Evolutionary conservation across 2,888 invertebrate genomes (phyloP).

Genomic region (Hypomecis punctinalis): DNA sequence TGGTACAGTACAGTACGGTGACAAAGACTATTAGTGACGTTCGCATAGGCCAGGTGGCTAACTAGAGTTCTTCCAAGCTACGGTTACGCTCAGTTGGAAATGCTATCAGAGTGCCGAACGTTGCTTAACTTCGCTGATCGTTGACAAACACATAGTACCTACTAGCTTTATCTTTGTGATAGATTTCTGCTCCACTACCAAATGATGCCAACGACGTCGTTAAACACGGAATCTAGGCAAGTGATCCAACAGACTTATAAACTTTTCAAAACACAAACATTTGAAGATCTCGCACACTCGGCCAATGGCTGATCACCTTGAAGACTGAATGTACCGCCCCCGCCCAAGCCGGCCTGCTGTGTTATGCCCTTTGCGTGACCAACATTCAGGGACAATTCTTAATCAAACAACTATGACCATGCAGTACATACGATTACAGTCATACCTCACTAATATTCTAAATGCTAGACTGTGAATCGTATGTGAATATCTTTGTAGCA

Average conservation of each 20-base stretch:
- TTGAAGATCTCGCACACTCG: background rate
- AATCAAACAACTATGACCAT: background rate
- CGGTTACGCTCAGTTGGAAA: too few species aligned
- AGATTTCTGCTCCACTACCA: slow-evolving; percentile 1
- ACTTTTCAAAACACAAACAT: background rate
- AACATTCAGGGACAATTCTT: slow-evolving; percentile 12
- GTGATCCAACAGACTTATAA: background rate
- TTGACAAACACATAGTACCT: too few species aligned
- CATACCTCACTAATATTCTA: background rate
- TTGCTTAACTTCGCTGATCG: too few species aligned
- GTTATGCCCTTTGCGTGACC: slow-evolving; percentile 18
- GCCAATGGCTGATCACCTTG: slow-evolving; percentile 10
- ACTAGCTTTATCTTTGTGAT: background rate
- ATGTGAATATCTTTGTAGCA: background rate
- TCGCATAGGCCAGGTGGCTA: too few species aligned
- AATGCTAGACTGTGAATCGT: background rate
- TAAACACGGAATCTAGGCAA: background rate
- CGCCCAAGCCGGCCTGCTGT: background rate
- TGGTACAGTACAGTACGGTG: too few species aligned
- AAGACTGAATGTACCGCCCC: background rate
- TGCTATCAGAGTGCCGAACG: too few species aligned
- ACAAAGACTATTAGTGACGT: too few species aligned
- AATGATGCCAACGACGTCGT: background rate
- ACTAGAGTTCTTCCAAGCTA: too few species aligned
- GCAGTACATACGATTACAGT: background rate